These are phyloP conservation scores for Oryzias melastigma DNA, from an alignment of 2,113 vertebrate genomes.

Conservation along the genomic window DNA sequence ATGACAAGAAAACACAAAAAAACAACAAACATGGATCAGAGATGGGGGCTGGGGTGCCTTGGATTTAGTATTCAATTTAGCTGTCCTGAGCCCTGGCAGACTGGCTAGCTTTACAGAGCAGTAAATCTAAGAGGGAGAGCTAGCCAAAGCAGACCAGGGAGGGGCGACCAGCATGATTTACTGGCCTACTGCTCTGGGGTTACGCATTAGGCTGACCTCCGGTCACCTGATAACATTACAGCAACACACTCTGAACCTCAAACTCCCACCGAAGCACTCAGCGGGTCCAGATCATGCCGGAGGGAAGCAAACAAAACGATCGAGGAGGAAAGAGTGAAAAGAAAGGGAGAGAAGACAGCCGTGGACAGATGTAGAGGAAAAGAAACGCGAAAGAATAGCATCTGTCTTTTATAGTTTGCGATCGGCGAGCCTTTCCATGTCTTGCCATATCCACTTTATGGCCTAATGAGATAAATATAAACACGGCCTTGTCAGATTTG, in stretches of 20 bases:
- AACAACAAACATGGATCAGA: conserved; percentile 34
- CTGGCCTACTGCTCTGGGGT: conserved; percentile 66
- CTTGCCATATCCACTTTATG: conserved; percentile 43
- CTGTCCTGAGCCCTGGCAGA: conserved; percentile 75
- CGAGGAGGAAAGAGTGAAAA: conserved; percentile 22
- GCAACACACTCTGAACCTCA: conserved; percentile 74
- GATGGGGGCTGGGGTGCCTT: conserved; percentile 64
- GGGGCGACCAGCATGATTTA: conserved; percentile 75
- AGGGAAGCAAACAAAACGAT: conserved; percentile 42
- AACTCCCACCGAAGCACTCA: conserved; percentile 73
- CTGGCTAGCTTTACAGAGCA: conserved; percentile 78
- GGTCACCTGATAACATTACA: conserved; percentile 75
- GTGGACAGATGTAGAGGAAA: conserved; percentile 21
- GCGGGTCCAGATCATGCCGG: conserved; percentile 60
- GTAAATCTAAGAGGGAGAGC: conserved; percentile 76
- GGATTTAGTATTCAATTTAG: conserved; percentile 85
- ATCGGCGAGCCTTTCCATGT: conserved; percentile 46
- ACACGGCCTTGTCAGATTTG: conserved; percentile 68
- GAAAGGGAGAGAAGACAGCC: conserved; percentile 13
- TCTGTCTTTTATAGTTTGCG: conserved; percentile 61
- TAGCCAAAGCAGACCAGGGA: conserved; percentile 69
- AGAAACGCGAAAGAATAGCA: conserved; percentile 53
- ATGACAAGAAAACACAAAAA: conserved; percentile 53
- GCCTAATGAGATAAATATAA: conserved; percentile 66
- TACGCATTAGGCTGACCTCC: conserved; percentile 74